phyloP scores from a whole-genome alignment of 2,888 invertebrate species.

The Andrena flavipes region DNA sequence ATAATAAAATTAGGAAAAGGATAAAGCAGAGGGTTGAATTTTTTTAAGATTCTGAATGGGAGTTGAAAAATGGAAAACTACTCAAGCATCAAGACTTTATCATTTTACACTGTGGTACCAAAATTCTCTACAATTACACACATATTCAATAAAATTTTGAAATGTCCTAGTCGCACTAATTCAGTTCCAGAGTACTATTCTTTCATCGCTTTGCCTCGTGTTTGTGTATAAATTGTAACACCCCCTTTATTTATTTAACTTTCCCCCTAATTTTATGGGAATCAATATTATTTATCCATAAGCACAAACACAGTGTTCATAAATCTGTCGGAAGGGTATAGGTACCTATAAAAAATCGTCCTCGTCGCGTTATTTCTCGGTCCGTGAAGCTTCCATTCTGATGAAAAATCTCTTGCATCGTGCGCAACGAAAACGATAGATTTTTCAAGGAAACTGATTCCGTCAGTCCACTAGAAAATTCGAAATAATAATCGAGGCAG shows the following conservation, averaged over 20 bases:
- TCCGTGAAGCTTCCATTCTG: neutral
- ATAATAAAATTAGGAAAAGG: neutral
- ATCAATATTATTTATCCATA: neutral
- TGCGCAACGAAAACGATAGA: slow-evolving; percentile 37
- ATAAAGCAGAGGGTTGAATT: no score
- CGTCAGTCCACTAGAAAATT: neutral
- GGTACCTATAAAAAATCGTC: no score
- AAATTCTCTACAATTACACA: no score
- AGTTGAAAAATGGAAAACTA: no score
- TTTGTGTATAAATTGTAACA: no score
- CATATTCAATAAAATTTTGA: no score
- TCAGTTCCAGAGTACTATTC: neutral
- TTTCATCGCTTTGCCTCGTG: neutral
- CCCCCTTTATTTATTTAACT: no score
- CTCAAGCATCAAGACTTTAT: neutral
- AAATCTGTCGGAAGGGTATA: no score
- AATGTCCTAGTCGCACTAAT: neutral
- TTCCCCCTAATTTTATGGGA: no score
- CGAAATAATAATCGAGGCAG: neutral
- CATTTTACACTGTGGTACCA: no score
- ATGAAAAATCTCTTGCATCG: neutral
- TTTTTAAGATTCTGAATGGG: no score
- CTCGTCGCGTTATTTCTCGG: no score
- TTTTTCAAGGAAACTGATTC: slow-evolving; percentile 61
- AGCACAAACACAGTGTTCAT: neutral